Base-by-base conservation (phyloP, 2,113 vertebrate species). In the Nematolebias whitei region DNA sequence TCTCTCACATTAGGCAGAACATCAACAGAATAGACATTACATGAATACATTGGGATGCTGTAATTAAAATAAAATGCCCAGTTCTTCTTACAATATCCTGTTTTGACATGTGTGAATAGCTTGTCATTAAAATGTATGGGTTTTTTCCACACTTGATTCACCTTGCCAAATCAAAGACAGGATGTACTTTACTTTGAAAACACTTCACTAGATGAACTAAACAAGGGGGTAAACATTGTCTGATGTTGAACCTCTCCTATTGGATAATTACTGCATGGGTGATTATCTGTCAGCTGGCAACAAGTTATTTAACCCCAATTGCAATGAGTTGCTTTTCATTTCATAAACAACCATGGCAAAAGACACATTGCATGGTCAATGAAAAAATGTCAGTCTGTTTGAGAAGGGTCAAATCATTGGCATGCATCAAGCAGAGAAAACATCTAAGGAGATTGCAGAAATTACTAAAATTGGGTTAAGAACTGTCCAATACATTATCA, bases 221-320 rank as follows among this genome's bases (percentile, higher is more conserved):
- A 79, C 71, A 80, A 68, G 75, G 62, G 74, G 44, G 77, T 76
- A 85, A 78, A 85, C 54, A 83, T 56, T 80, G 59, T 80, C 68
- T 81, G 72, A 74, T 79, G 82, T 71, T 61, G 54, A 81, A 68
- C 63, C 70, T 69, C 68, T n/a, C n/a, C n/a, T n/a, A n/a, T n/a
- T n/a, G n/a, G n/a, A n/a, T n/a, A n/a, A n/a, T n/a, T n/a, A n/a
- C n/a, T n/a, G n/a, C n/a, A n/a, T n/a, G n/a, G n/a, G n/a, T n/a
- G n/a, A n/a, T n/a, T n/a, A n/a, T n/a, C n/a, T n/a, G n/a, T n/a
- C n/a, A n/a, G n/a, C n/a, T n/a, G n/a, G n/a, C n/a, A n/a, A n/a
- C n/a, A n/a, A n/a, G n/a, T n/a, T n/a, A n/a, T n/a, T n/a, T n/a
- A n/a, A n/a, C n/a, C n/a, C n/a, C n/a, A n/a, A n/a, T n/a, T n/a